A percentile compares a stretch with the other conserved stretches of the same genome.
These are phyloP conservation scores for Euwallacea similis DNA, from an alignment of 1,140 invertebrate species.

Conservation along the genomic window DNA sequence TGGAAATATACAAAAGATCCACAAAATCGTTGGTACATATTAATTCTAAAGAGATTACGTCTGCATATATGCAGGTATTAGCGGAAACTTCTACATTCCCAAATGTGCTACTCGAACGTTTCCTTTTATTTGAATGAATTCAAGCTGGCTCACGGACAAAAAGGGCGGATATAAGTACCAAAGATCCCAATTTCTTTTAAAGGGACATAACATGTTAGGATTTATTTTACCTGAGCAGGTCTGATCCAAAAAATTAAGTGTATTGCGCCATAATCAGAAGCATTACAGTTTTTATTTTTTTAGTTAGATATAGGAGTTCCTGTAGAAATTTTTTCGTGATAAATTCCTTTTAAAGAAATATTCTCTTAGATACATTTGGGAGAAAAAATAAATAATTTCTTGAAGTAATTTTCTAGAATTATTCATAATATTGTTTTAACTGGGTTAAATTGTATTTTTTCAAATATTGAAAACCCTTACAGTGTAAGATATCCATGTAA, in stretches of 20 bases:
- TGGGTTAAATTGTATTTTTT: too few species aligned
- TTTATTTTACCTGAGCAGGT: slow-evolving; percentile 23
- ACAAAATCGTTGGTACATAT: slow-evolving; percentile 9
- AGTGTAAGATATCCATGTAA: too few species aligned
- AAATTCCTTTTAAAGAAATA: too few species aligned
- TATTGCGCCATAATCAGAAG: too few species aligned
- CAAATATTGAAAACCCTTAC: too few species aligned
- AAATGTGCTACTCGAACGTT: slow-evolving; percentile 25
- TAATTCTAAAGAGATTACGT: slow-evolving; percentile 22
- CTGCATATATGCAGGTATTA: slow-evolving; percentile 11
- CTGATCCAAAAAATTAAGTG: not conserved
- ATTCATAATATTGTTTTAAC: too few species aligned
- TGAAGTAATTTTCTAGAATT: too few species aligned
- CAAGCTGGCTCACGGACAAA: slow-evolving; percentile 17
- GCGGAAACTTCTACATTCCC: slow-evolving; percentile 9
- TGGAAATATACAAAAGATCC: not conserved
- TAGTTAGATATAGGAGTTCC: too few species aligned
- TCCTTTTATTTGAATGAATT: slow-evolving; percentile 24
- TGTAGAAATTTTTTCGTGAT: too few species aligned
- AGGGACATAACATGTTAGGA: slow-evolving; percentile 6
- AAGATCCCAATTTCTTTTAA: not conserved
- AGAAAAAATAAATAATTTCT: too few species aligned
- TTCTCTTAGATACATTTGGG: too few species aligned
- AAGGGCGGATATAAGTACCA: slow-evolving; percentile 19
- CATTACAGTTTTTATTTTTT: too few species aligned